Conservation (phyloP, 2,888 invertebrate species). For the Metallyticus violacea region DNA sequence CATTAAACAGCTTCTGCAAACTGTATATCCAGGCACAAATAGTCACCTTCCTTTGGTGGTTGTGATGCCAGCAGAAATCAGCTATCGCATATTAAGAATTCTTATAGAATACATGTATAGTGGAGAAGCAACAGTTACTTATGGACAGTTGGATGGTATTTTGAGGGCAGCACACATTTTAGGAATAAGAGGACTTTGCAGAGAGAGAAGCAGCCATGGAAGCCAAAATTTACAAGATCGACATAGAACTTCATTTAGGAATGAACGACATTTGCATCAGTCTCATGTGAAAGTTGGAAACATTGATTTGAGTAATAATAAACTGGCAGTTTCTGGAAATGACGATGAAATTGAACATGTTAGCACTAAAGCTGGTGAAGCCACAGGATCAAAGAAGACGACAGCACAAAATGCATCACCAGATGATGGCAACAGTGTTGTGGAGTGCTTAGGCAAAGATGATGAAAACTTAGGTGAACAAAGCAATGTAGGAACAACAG, state of each 20-base stretch:
- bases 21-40: slow-evolving; percentile 46
- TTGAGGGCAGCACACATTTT: slow-evolving; percentile 78
- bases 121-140: slow-evolving; percentile 79
- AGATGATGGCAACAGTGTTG: neutral
- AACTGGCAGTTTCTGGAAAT: neutral
- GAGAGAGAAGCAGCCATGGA: slow-evolving; percentile 45
- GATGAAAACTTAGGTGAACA: neutral
- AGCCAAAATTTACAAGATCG: neutral
- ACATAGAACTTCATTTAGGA: neutral
- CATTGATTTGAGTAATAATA: neutral
- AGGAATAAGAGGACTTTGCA: slow-evolving; percentile 77
- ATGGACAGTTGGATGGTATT: slow-evolving; percentile 78
- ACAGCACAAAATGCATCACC: too few relatives aligned
- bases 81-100: slow-evolving; percentile 74
- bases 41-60: slow-evolving; percentile 53
- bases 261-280: neutral
- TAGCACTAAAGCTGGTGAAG: neutral
- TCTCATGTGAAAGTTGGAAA: neutral
- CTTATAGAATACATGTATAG: slow-evolving; percentile 85
- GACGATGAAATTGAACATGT: too few relatives aligned
- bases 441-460: neutral
- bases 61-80: slow-evolving; percentile 77
- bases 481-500: neutral
- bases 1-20: slow-evolving; percentile 55
- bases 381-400: neutral